phyloP scores from a whole-genome alignment of 2,888 invertebrate species.

The Amorpha juglandis region DNA sequence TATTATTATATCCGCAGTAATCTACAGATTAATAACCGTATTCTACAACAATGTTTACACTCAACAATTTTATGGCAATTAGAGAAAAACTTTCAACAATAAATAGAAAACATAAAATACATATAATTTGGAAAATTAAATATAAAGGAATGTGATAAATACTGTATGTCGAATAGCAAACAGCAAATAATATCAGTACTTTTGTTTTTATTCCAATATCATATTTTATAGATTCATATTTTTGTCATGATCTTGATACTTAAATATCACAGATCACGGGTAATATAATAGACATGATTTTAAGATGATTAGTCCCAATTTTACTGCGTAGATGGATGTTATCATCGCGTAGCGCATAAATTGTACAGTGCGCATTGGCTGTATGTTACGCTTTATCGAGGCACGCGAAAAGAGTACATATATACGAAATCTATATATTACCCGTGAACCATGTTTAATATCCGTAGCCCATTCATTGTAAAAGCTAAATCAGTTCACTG shows the following conservation, averaged over 20 bases:
- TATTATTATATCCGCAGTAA: conserved; percentile 22
- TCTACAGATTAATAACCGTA: conserved; percentile 32
- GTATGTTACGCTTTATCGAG: no score
- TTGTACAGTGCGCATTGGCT: no score
- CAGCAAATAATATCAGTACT: conserved; percentile 27
- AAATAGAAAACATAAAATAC: conserved; percentile 30
- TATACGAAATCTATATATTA: no score
- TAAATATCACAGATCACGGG: background rate
- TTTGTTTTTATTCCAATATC: conserved; percentile 31
- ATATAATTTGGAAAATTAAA: conserved; percentile 35
- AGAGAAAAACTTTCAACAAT: conserved; percentile 31
- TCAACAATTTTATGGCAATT: conserved; percentile 44
- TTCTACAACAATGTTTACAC: conserved; percentile 41
- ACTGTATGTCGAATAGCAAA: conserved; percentile 34
- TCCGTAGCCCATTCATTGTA: background rate
- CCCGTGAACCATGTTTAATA: no score
- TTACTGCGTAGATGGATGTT: no score
- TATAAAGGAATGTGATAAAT: conserved; percentile 51
- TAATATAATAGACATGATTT: no score
- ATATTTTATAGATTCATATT: conserved; percentile 34
- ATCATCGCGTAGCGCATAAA: no score
- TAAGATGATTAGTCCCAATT: no score
- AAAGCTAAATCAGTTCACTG: conserved; percentile 15
- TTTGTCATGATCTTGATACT: background rate
- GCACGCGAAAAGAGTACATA: no score